These are phyloP conservation scores for Gallirallus australis DNA, from an alignment of 2,797 vertebrate species.

Conservation along the genomic window DNA sequence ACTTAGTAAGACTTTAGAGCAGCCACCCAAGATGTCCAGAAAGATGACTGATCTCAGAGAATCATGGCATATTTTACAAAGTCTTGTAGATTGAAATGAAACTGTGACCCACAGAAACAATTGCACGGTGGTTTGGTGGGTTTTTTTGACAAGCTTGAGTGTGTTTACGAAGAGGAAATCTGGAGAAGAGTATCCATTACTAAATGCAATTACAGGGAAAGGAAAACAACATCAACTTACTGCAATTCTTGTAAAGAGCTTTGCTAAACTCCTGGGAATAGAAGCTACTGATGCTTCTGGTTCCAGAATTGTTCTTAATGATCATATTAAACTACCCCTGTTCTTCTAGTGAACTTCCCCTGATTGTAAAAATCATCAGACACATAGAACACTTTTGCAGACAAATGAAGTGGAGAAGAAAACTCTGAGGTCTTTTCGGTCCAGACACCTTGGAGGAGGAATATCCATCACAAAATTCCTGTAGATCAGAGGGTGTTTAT, in stretches of 20 bases:
- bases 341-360: constrained; percentile 19
- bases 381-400: not conserved
- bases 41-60: not conserved
- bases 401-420: constrained; percentile 29
- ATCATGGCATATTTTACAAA: not conserved
- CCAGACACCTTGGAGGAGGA: not conserved
- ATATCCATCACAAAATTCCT: not conserved
- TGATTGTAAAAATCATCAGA: constrained; percentile 31
- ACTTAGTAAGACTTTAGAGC: not conserved
- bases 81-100: not conserved
- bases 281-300: constrained; percentile 64
- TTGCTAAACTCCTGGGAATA: constrained; percentile 77
- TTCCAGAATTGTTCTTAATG: constrained; percentile 58
- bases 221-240: constrained; percentile 54
- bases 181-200: constrained; percentile 64
- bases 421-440: constrained; percentile 15
- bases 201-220: constrained; percentile 73
- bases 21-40: not conserved
- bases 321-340: constrained; percentile 20
- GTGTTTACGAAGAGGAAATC: constrained; percentile 32
- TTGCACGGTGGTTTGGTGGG: not conserved
- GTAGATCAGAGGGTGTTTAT: not conserved
- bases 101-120: not conserved
- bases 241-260: constrained; percentile 82
- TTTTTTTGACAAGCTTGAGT: not conserved